A percentile compares a stretch with the other conserved stretches of the same genome.
Conservation (phyloP, 1,140 invertebrate genomes). For the Vanessa atalanta region DNA sequence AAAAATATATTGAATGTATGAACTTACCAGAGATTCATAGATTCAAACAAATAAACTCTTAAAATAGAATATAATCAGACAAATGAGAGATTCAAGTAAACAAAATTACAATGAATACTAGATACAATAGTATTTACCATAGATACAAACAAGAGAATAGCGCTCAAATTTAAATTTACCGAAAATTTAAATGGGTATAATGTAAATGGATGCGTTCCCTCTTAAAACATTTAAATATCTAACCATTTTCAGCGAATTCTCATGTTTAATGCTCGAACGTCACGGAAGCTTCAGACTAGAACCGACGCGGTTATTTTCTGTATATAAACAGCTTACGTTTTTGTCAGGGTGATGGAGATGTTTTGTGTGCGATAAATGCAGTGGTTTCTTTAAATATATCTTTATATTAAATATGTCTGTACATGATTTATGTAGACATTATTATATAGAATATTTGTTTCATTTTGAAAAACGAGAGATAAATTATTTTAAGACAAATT, state of each 20-base stretch:
- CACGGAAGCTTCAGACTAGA: not conserved
- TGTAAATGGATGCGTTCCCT: constrained; percentile 6
- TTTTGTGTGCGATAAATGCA: too few species aligned
- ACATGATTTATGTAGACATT: too few species aligned
- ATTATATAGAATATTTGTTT: too few species aligned
- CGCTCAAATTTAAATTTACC: not conserved
- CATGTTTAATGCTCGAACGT: not conserved
- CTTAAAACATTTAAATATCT: constrained; percentile 6
- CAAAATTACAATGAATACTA: not conserved
- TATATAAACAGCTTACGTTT: too few species aligned
- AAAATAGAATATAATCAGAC: not conserved
- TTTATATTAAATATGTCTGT: too few species aligned
- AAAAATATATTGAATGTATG: too few species aligned
- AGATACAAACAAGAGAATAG: not conserved
- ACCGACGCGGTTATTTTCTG: not conserved
- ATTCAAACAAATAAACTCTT: too few species aligned
- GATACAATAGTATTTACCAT: not conserved
- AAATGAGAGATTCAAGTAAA: not conserved
- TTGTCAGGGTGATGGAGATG: too few species aligned
- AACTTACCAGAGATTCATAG: too few species aligned
- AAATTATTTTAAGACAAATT: too few species aligned
- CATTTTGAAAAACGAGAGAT: too few species aligned
- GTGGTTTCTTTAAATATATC: too few species aligned
- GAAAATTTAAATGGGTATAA: constrained; percentile 1
- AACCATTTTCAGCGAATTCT: constrained; percentile 10